Percentiles rank a stretch among this genome's conserved stretches.
Evolutionary conservation across 2,888 invertebrate species (phyloP).

Genomic region (Cryptophagus acutangulus): DNA sequence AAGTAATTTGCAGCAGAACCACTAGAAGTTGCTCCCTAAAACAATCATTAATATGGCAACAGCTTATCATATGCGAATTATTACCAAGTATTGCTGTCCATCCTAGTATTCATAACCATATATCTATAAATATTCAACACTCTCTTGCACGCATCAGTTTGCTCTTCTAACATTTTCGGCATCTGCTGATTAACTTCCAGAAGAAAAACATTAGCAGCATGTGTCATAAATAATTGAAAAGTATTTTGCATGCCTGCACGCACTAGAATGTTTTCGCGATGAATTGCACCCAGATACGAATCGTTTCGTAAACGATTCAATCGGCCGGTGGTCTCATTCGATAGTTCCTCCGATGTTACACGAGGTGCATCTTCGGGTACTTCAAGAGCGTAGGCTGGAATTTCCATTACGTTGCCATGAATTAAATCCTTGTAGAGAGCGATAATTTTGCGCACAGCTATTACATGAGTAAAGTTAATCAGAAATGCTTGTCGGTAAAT

Average conservation of each 20-base stretch:
- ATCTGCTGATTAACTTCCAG: constrained; percentile 60
- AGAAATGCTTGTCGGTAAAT: constrained; percentile 90
- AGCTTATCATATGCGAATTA: constrained; percentile 17
- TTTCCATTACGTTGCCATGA: constrained; percentile 71
- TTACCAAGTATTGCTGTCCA: constrained; percentile 90
- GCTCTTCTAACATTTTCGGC: constrained; percentile 77
- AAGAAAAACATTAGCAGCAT: constrained; percentile 92
- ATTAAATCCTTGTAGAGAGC: constrained; percentile 95
- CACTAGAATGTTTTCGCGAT: constrained; percentile 72
- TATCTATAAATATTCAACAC: constrained; percentile 94
- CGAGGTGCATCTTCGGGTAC: constrained; percentile 51
- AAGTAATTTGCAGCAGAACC: constrained; percentile 87
- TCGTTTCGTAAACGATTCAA: constrained; percentile 67
- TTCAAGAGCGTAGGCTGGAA: constrained; percentile 77
- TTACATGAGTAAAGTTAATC: constrained; percentile 78
- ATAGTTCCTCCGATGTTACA: constrained; percentile 21
- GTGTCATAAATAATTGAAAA: constrained; percentile 85
- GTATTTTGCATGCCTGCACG: constrained; percentile 81
- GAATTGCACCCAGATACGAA: constrained; percentile 80
- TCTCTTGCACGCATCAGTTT: constrained; percentile 93
- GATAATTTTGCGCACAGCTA: constrained; percentile 83
- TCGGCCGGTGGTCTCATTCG: constrained; percentile 32
- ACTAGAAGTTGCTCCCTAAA: constrained; percentile 78
- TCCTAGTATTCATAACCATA: constrained; percentile 93
- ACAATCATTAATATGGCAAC: constrained; percentile 11